These are phyloP conservation scores for Heteractis magnifica DNA, from an alignment of 92 coral and sea anemone genomes.

Conservation along the genomic window DNA sequence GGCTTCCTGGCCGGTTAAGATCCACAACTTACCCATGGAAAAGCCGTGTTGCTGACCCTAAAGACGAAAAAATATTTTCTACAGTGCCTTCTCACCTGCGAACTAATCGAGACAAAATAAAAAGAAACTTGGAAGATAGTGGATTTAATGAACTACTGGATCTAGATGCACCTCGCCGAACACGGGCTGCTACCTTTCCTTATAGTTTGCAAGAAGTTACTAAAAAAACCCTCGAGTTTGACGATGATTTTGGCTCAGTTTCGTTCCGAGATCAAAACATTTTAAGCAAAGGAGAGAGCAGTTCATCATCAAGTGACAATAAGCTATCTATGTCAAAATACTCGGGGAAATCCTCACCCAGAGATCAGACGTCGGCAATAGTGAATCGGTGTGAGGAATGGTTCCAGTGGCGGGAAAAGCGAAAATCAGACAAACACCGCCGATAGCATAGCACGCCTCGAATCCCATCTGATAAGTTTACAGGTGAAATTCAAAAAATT, in stretches of 20 bases:
- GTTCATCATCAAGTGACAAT: background rate
- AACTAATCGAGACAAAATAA: background rate
- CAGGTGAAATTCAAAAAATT: too few species aligned
- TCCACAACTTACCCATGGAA: background rate
- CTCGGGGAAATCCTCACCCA: background rate
- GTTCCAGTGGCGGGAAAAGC: constrained; percentile 23
- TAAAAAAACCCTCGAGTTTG: background rate
- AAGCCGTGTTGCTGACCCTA: background rate
- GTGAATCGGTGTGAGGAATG: constrained; percentile 23
- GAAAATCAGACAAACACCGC: background rate
- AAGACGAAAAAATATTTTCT: background rate
- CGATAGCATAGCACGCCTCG: background rate
- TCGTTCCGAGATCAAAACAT: background rate
- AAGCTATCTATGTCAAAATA: background rate
- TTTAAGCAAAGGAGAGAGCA: background rate
- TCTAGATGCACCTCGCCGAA: background rate
- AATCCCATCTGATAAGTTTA: too few species aligned
- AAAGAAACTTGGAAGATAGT: background rate
- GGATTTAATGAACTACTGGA: background rate
- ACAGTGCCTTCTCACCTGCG: background rate
- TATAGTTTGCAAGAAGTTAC: background rate
- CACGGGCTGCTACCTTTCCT: constrained; percentile 28
- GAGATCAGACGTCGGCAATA: constrained; percentile 9
- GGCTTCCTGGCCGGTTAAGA: background rate
- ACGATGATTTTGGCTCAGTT: background rate